A percentile compares a stretch with the other conserved stretches of the same genome.
Evolutionary conservation across 2,797 vertebrate species (phyloP).

Genomic region (Pseudochirops corinnae): DNA sequence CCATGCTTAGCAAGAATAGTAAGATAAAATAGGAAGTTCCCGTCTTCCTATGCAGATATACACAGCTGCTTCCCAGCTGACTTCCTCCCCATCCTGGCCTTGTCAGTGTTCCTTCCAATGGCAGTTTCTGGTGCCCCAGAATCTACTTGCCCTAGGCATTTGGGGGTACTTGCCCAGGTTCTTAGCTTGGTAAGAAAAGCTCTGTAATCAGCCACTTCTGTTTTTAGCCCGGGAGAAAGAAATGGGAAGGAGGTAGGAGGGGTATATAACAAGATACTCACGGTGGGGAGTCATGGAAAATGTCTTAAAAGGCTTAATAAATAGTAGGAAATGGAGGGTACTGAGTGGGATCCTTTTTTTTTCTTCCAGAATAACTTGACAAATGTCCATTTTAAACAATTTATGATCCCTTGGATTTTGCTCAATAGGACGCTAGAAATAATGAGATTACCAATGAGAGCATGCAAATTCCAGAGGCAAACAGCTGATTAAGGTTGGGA

Average conservation of each 20-base stretch:
- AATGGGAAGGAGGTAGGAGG: background rate
- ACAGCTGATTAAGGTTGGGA: background rate
- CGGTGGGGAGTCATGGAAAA: background rate
- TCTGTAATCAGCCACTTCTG: background rate
- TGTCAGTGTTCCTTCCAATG: rapidly evolving
- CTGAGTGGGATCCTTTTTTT: background rate
- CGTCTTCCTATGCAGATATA: background rate
- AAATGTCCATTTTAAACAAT: background rate
- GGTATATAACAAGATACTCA: background rate
- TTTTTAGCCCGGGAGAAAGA: constrained; percentile 11
- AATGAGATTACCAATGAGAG: background rate
- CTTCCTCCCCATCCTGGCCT: rapidly evolving
- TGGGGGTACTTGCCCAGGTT: background rate
- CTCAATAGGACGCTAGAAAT: constrained; percentile 3
- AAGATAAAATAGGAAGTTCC: background rate
- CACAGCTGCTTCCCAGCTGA: background rate
- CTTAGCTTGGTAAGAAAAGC: background rate
- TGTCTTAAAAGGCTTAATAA: background rate
- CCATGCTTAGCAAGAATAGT: background rate
- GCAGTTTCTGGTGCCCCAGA: background rate
- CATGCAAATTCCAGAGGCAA: background rate
- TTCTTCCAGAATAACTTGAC: constrained; percentile 3
- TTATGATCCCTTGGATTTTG: background rate
- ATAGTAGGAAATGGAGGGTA: background rate
- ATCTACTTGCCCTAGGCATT: background rate